phyloP scores from a whole-genome alignment of 2,888 invertebrate species.

The Pedicia rivosa region DNA sequence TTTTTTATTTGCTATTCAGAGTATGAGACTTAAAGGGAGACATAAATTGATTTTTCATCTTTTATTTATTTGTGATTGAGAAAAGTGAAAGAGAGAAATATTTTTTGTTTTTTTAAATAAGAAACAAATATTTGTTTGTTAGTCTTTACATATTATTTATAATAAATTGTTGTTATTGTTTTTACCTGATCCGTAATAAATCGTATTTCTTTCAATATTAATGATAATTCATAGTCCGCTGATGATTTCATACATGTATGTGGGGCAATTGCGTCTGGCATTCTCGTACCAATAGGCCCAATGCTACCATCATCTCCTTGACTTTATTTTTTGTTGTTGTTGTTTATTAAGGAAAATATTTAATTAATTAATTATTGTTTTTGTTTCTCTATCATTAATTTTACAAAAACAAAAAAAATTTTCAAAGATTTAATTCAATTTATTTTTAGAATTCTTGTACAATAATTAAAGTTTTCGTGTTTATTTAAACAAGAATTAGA shows the following conservation, averaged over 20 bases:
- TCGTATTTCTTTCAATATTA: slow-evolving; percentile 87
- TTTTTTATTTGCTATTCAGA: no score
- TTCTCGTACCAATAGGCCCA: slow-evolving; percentile 48
- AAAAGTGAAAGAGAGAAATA: no score
- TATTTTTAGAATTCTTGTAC: no score
- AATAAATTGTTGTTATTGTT: no score
- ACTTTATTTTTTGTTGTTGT: slow-evolving; percentile 18
- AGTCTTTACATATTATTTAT: no score
- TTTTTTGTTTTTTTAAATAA: no score
- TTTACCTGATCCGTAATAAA: slow-evolving; percentile 78
- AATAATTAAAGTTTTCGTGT: no score
- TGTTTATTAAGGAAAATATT: slow-evolving; percentile 24
- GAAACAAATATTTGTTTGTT: no score
- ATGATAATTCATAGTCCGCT: slow-evolving; percentile 84
- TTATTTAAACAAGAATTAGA: no score
- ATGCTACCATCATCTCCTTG: slow-evolving; percentile 31
- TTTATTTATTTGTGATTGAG: no score
- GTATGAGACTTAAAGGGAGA: no score
- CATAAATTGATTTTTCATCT: no score
- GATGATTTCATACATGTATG: slow-evolving; percentile 66
- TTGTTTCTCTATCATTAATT: slow-evolving; percentile 15
- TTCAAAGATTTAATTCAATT: background rate
- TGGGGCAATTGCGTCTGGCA: slow-evolving; percentile 57
- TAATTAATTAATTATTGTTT: slow-evolving; percentile 10
- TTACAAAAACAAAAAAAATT: background rate